Conservation (phyloP, 2,797 vertebrate species). For the Luscinia luscinia region DNA sequence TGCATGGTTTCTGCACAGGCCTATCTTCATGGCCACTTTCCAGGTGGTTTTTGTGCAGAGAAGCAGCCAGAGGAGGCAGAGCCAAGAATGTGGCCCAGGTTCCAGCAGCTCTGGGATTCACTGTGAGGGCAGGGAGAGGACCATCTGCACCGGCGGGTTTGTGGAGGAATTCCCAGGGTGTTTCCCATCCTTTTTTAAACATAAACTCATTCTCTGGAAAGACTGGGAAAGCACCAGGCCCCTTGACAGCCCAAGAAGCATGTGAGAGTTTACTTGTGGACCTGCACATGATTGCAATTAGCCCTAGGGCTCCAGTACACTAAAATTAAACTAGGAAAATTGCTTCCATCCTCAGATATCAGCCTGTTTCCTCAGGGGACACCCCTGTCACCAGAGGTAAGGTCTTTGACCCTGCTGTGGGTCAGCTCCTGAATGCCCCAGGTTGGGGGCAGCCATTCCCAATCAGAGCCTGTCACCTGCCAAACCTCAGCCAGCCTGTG, state of each 20-base stretch:
- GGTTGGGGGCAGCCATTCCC: not conserved
- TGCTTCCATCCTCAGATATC: not conserved
- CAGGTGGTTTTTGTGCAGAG: conserved; percentile 41
- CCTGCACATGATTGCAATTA: not conserved
- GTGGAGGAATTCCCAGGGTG: conserved; percentile 60
- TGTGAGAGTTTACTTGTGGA: not conserved
- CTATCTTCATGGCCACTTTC: conserved; percentile 52
- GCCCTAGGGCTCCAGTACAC: not conserved
- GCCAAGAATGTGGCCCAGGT: conserved; percentile 37
- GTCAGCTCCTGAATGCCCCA: not conserved
- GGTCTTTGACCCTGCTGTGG: not conserved
- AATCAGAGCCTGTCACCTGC: not conserved
- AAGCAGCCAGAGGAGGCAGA: not conserved
- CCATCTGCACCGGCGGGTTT: conserved; percentile 58
- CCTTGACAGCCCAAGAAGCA: not conserved
- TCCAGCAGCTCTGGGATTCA: conserved; percentile 49
- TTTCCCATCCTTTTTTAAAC: conserved; percentile 44
- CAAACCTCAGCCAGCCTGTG: not conserved
- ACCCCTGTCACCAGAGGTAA: not conserved
- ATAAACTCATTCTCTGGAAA: conserved; percentile 28
- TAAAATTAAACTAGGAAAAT: not conserved
- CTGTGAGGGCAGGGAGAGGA: conserved; percentile 36
- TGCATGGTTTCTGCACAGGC: conserved; percentile 6
- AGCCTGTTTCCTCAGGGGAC: not conserved
- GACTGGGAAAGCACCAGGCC: conserved; percentile 22